phyloP scores from a whole-genome alignment of 2,113 vertebrate genomes.

The Butorides virescens region DNA sequence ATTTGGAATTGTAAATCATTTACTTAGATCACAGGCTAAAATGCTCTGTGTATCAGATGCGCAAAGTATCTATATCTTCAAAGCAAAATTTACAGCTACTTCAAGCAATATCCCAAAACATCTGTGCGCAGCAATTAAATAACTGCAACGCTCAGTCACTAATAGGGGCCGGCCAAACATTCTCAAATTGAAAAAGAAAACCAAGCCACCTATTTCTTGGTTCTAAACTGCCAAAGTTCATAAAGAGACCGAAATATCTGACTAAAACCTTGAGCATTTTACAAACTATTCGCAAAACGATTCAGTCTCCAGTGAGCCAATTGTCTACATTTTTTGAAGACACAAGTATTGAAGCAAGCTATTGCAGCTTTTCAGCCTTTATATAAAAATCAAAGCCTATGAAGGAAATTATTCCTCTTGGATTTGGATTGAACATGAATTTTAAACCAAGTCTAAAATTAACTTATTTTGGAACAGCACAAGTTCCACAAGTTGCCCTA shows the following conservation, averaged over 20 bases:
- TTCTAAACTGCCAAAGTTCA: not conserved
- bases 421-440: not conserved
- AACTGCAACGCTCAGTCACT: not conserved
- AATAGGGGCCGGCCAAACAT: not conserved
- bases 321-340: not conserved
- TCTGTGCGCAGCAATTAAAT: not conserved
- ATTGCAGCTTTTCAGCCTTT: not conserved
- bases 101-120: not conserved
- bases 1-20: not conserved
- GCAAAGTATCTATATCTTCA: not conserved
- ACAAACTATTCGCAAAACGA: not conserved
- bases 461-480: not conserved
- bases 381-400: not conserved
- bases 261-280: not conserved
- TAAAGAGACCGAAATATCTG: not conserved
- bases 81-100: not conserved
- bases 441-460: not conserved
- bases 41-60: not conserved
- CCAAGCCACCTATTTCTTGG: not conserved
- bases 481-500: not conserved
- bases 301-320: not conserved
- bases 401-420: not conserved
- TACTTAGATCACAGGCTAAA: not conserved
- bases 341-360: not conserved
- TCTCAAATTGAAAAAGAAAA: not conserved